Evolutionary conservation across 2,113 vertebrate genomes (phyloP).

Genomic region (Lanius collurio): DNA sequence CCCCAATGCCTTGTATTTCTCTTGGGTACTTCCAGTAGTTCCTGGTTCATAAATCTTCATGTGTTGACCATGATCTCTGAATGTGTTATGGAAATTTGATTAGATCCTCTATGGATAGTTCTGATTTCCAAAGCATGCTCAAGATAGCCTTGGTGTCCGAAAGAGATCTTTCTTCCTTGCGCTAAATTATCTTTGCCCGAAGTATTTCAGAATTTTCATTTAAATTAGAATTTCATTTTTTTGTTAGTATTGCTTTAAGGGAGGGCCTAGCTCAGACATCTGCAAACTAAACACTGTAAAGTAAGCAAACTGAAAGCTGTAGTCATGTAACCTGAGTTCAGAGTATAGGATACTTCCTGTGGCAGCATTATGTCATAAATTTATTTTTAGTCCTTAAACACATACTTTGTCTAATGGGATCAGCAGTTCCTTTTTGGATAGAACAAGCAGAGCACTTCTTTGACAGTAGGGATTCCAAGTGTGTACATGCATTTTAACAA

Average conservation of each 20-base stretch:
- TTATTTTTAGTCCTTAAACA: slow-evolving; percentile 44
- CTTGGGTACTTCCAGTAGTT: neutral
- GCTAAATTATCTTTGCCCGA: neutral
- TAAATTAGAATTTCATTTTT: neutral
- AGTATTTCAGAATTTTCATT: neutral
- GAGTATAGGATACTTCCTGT: slow-evolving; percentile 27
- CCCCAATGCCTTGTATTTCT: neutral
- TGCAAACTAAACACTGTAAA: neutral
- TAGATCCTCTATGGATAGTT: neutral
- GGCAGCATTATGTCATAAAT: neutral
- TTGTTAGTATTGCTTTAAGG: neutral
- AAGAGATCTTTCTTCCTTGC: neutral
- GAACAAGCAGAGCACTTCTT: neutral
- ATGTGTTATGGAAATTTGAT: neutral
- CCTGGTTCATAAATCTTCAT: neutral
- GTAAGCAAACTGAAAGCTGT: neutral
- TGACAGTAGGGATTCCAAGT: neutral
- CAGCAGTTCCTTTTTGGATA: neutral
- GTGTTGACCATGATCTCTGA: neutral
- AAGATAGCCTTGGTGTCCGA: neutral
- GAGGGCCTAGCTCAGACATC: neutral
- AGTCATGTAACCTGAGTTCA: slow-evolving; percentile 5
- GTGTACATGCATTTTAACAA: neutral
- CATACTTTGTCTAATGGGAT: neutral
- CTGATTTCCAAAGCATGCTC: neutral